These are phyloP conservation scores for Tetramorium simillimum DNA, from an alignment of 1,140 invertebrate species.

Conservation along the genomic window DNA sequence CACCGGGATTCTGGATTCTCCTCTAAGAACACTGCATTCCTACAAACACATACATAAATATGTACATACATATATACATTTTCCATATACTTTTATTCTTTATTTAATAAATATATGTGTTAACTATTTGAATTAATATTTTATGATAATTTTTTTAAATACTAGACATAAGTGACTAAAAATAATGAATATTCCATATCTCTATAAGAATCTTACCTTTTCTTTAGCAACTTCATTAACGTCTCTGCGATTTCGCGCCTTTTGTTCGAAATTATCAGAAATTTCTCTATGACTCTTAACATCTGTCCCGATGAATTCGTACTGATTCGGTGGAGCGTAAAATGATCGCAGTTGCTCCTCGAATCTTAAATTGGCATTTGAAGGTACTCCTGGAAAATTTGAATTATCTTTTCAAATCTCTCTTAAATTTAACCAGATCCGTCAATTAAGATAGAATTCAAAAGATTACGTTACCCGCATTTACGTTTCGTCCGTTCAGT, in stretches of 20 bases:
- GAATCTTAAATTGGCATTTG: constrained; percentile 39
- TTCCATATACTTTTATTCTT: not conserved
- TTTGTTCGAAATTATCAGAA: constrained; percentile 44
- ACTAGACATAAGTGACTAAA: not conserved
- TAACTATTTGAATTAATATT: not conserved
- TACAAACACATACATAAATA: constrained; percentile 15
- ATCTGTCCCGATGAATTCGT: constrained; percentile 22
- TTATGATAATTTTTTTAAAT: too few species aligned
- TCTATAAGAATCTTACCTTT: not conserved
- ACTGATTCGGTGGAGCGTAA: not conserved
- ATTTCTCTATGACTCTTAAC: constrained; percentile 29
- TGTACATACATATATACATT: not conserved
- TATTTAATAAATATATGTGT: not conserved
- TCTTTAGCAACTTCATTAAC: constrained; percentile 49
- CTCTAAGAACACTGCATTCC: constrained; percentile 58
- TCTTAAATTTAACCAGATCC: not conserved
- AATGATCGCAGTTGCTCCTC: constrained; percentile 46
- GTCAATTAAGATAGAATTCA: not conserved
- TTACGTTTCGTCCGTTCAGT: constrained; percentile 11
- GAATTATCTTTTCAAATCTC: constrained; percentile 21
- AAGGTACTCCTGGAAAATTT: constrained; percentile 44
- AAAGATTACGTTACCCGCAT: constrained; percentile 17
- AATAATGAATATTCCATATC: not conserved
- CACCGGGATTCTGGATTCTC: constrained; percentile 76
- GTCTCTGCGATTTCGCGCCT: constrained; percentile 35